phyloP scores from a whole-genome alignment of 2,797 vertebrate species.

The Morelia viridis region DNA sequence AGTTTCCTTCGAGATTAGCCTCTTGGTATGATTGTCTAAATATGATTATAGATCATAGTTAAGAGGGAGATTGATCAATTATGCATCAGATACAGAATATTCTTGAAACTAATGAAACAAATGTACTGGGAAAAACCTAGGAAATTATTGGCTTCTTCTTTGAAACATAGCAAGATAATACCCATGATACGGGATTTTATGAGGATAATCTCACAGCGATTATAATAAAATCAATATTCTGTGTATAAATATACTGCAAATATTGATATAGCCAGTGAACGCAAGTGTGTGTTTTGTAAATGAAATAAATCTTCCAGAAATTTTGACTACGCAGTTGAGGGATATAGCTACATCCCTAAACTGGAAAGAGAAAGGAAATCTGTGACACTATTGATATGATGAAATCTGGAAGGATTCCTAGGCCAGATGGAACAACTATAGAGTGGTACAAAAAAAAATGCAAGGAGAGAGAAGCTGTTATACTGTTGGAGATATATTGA shows the following conservation, averaged over 20 bases:
- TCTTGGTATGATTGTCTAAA: neutral
- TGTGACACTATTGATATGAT: too few relatives aligned
- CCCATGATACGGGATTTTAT: neutral
- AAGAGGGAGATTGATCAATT: neutral
- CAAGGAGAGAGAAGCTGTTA: too few relatives aligned
- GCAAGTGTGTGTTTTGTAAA: neutral
- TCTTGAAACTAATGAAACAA: neutral
- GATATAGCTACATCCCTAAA: neutral
- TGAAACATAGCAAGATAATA: neutral
- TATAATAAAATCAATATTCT: neutral
- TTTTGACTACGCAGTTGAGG: neutral
- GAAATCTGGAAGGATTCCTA: too few relatives aligned
- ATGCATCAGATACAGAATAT: neutral
- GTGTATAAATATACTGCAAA: neutral
- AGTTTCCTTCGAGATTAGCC: neutral
- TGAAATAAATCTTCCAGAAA: neutral
- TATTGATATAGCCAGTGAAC: neutral
- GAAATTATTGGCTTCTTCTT: neutral
- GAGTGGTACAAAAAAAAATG: too few relatives aligned
- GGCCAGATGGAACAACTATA: too few relatives aligned
- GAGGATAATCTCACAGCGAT: neutral
- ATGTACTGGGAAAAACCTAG: neutral
- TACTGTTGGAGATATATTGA: too few relatives aligned
- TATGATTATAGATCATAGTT: neutral
- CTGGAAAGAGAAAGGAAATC: neutral